Evolutionary conservation across 2,113 vertebrate genomes (phyloP).

Genomic region (Bufo gargarizans): DNA sequence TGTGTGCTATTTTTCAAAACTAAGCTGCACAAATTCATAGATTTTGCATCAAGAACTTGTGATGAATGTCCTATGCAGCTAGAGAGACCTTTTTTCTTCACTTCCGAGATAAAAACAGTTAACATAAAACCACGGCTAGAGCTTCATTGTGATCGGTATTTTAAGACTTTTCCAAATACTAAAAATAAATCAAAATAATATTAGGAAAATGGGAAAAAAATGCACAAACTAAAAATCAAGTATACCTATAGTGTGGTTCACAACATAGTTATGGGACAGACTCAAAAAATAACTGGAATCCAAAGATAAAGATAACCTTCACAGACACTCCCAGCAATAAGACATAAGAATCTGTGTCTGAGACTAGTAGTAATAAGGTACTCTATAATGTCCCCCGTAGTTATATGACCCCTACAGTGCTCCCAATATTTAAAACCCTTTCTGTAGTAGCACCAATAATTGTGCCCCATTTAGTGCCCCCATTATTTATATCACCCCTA

Average conservation of each 20-base stretch:
- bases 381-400: too few species aligned
- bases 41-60: conserved; percentile 53
- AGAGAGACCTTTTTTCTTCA: conserved; percentile 3
- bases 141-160: background rate
- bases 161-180: background rate
- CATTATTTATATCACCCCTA: too few species aligned
- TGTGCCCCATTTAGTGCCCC: too few species aligned
- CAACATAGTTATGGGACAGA: background rate
- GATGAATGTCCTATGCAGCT: conserved; percentile 38
- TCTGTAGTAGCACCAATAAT: too few species aligned
- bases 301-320: background rate
- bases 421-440: too few species aligned
- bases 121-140: background rate
- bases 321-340: background rate
- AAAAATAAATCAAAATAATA: background rate
- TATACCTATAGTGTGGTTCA: background rate
- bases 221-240: background rate
- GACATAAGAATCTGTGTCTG: too few species aligned
- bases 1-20: conserved; percentile 53
- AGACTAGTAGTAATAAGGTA: too few species aligned
- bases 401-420: too few species aligned
- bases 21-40: conserved; percentile 49
- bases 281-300: background rate
- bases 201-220: background rate
- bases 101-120: conserved; percentile 7